A percentile compares a stretch with the other conserved stretches of the same genome.
phyloP scores from a whole-genome alignment of 2,888 invertebrate species.

The Scaptodrosophila latifasciaeformis region DNA sequence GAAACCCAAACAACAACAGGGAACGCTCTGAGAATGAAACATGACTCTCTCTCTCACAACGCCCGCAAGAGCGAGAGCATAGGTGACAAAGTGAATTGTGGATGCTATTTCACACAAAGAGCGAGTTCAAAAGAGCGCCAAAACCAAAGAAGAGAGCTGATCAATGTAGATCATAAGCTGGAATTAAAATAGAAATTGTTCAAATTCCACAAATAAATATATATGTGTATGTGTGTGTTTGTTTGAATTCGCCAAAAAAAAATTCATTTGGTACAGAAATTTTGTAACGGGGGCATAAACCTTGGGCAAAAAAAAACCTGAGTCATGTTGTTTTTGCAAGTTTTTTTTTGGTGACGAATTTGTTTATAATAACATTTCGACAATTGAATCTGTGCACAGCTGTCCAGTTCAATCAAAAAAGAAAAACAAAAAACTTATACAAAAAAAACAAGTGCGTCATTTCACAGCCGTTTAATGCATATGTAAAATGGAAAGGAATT shows the following conservation, averaged over 20 bases:
- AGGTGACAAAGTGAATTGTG: constrained; percentile 39
- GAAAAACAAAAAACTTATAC: not conserved
- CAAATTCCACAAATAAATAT: constrained; percentile 41
- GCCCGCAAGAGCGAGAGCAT: too few species aligned
- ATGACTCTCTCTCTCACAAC: not conserved
- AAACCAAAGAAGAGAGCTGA: constrained; percentile 7
- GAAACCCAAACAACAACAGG: constrained; percentile 40
- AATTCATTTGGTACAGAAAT: not conserved
- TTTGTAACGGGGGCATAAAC: constrained; percentile 11
- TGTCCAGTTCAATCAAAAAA: not conserved
- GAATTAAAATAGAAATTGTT: constrained; percentile 31
- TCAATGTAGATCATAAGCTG: not conserved
- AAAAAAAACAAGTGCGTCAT: constrained; percentile 38
- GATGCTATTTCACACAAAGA: constrained; percentile 29
- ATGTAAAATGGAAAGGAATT: not conserved
- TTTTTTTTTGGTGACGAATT: constrained; percentile 21
- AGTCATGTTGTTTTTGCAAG: constrained; percentile 21
- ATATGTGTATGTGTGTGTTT: constrained; percentile 16
- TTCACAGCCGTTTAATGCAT: too few species aligned
- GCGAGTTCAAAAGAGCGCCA: constrained; percentile 26
- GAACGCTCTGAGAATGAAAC: constrained; percentile 35
- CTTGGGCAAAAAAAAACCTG: constrained; percentile 17
- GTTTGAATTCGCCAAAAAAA: constrained; percentile 24
- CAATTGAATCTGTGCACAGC: too few species aligned
- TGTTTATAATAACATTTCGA: constrained; percentile 29